Evolutionary conservation across 2,113 vertebrate species (phyloP).

Genomic region (Ameiurus melas): DNA sequence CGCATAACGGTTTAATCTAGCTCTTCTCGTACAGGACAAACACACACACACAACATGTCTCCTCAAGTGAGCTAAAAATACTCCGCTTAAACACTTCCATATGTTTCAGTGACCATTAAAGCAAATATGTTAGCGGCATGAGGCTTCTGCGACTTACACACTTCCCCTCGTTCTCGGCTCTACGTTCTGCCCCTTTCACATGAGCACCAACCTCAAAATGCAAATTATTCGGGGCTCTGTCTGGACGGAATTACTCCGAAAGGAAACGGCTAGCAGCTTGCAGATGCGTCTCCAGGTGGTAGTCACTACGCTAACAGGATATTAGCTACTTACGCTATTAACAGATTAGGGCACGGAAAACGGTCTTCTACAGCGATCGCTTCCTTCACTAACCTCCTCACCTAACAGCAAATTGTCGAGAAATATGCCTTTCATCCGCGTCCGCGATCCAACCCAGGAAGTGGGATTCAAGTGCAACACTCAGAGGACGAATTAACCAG

Average conservation of each 20-base stretch:
- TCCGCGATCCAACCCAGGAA: neutral
- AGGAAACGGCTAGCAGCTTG: conserved; percentile 46
- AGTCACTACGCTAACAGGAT: conserved; percentile 51
- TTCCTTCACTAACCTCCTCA: conserved; percentile 47
- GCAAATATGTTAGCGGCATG: conserved; percentile 51
- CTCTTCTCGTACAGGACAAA: neutral
- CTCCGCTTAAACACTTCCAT: conserved; percentile 55
- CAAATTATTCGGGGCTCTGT: conserved; percentile 26
- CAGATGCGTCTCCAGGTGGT: conserved; percentile 51
- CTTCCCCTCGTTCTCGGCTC: conserved; percentile 33
- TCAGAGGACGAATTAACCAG: neutral
- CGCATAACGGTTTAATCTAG: conserved; percentile 8
- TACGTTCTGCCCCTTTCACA: conserved; percentile 27
- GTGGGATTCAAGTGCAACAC: conserved; percentile 16
- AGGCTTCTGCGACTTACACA: conserved; percentile 38
- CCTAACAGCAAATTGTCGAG: conserved; percentile 38
- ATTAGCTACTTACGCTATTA: conserved; percentile 58
- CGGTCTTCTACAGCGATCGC: conserved; percentile 39
- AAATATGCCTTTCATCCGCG: conserved; percentile 35
- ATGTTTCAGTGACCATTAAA: conserved; percentile 54
- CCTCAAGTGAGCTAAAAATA: conserved; percentile 56
- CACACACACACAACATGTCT: conserved; percentile 24
- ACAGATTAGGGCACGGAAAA: conserved; percentile 53
- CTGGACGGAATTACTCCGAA: conserved; percentile 21
- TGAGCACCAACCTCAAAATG: conserved; percentile 26